Evolutionary conservation across 2,888 invertebrate genomes (phyloP), one percentile per base, ranked within the genome.

Genomic region (Conistra vaccinii): DNA sequence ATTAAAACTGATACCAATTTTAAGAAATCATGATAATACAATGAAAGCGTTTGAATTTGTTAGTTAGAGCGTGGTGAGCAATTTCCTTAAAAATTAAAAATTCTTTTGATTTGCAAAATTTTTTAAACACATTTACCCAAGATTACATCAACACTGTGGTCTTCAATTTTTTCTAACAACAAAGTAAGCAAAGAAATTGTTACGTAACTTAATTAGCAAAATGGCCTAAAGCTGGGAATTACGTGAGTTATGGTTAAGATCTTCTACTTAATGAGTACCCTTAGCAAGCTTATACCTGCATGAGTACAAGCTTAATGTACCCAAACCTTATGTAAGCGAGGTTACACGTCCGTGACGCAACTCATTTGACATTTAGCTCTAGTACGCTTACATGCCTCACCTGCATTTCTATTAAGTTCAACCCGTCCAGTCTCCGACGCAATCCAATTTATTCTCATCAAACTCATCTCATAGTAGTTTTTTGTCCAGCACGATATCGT

Each of bases 371-470:
- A 87, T 87, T 86, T 84, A 79, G 69, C 85, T 87, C 73, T 75
- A 83, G 61, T 73, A 80, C 84, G 81, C 86, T 85, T 83, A 84
- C 81, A 81, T 83, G 69, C 78, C 80, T 78, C 78, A 76, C 78
- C 81, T 84, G 78, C 61, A 73, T 76, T 79, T 84, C 83, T 82
- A 80, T 79, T 76, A 80, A 80, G 83, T 78, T 89, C 85, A 89
- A 86, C 87, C 87, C 69, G 57, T 78, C 80, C 75, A 70, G 85
- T 86, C 85, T 86, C 78, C 84, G 85, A 78, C 83, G 85, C 88
- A 85, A 90, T 90, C 89, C 91, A 93, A 92, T 94, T 92, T 91
- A 92, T 91, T 91, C 90, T 89, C 90, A 92, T 93, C 91, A 91
- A 88, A 87, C 84, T 79, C 85, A 81, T 80, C 88, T 88, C 78